Base-by-base conservation (phyloP, 1,140 invertebrate species). In the Drosophila jambulina region DNA sequence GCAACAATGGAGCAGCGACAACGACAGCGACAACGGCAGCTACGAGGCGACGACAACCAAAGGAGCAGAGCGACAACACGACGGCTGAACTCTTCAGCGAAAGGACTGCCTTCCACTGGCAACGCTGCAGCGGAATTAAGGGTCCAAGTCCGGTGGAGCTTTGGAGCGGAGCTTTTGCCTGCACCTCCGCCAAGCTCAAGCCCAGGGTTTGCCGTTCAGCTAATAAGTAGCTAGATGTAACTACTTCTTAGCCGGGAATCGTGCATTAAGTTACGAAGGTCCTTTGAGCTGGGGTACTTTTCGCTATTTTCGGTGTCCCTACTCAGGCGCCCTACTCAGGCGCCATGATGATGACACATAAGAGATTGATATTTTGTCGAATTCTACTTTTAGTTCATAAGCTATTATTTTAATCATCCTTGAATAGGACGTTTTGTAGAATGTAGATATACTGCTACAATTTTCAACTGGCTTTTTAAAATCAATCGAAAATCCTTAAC, bases 51-150 rank as follows among this genome's bases (percentile, higher is more conserved):
- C 77, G 53, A 76, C 70, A 74, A 59, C 29, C 64, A 62, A 67
- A 68, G 61, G 64, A 77, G 67, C 80, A 53, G 40, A 64, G 64
- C 57, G 74, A 64, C 78, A 57, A 78, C 75, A 77, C 78, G 60
- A 85, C 71, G 68, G 85, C 84, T 80, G 75, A 90, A 90, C 85
- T 90, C 85, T 90, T 90, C 86, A 90, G 86, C 86, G 86, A 90
- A 90, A 90, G 86, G 85, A 90, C 85, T 90, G 76, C 68, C 77
- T 80, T 82, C 78, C 85, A 90, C 85, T 90, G 78, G 57, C 86
- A 69, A 85, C 81, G 81, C 78, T 80, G 81, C 81, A 81, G 82
- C 78, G 71, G 56, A 80, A 79, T 54, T 68, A 53, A 78, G 77
- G 78, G 68, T 38, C 61, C 75, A 68, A 69, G 43, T 58, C 48